Conservation (phyloP, 2,888 invertebrate species). For the Lasioglossum zephyrum region DNA sequence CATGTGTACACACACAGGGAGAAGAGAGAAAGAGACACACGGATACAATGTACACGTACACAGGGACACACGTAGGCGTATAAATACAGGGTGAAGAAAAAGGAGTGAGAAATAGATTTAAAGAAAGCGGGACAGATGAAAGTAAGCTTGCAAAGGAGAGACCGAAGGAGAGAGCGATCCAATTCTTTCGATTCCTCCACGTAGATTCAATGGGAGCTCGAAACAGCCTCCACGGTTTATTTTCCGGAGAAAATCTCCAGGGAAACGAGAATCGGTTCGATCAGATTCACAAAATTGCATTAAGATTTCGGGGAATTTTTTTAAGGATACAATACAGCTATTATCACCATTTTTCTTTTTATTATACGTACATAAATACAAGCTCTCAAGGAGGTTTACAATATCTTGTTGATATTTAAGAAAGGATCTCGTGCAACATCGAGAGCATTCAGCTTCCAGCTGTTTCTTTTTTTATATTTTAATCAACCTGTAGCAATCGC, state of each 20-base stretch:
- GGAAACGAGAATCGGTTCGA: background rate
- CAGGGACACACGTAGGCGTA: slow-evolving; percentile 34
- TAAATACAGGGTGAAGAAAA: slow-evolving; percentile 34
- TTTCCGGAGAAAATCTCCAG: background rate
- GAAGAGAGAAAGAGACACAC: background rate
- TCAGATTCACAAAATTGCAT: background rate
- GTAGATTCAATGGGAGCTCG: background rate
- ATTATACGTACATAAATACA: background rate
- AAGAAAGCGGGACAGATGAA: slow-evolving; percentile 4
- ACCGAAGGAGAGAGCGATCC: slow-evolving; percentile 1
- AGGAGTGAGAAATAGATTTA: slow-evolving; percentile 21
- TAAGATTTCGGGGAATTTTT: background rate
- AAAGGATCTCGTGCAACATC: background rate
- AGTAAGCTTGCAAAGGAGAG: background rate
- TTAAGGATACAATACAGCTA: too few species aligned
- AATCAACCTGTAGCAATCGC: background rate
- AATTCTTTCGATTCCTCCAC: background rate
- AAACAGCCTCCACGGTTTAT: background rate
- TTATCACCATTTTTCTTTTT: background rate
- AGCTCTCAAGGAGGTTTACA: background rate
- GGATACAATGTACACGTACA: background rate
- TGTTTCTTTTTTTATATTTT: background rate
- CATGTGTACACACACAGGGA: background rate
- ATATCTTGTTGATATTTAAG: background rate
- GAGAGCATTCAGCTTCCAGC: background rate